Base-by-base conservation (phyloP, 2,888 invertebrate species). In the Gnatocerus cornutus region DNA sequence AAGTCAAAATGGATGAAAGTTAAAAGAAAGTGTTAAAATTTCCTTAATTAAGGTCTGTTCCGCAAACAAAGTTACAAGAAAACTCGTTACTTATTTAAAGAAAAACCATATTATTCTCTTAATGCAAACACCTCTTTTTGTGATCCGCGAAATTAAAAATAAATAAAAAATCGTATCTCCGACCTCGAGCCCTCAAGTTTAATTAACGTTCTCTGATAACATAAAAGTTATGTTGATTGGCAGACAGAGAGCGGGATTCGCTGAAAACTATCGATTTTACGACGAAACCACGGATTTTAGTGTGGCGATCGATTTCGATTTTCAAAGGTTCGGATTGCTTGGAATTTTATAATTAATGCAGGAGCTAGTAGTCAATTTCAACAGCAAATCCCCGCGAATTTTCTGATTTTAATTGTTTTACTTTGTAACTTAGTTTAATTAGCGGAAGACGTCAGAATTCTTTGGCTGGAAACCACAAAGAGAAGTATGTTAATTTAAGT, bases 81-180 rank as follows among this genome's bases (percentile, higher is more conserved):
- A 72, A 73, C 68, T 73, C 75, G 72, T 73, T 75, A 75, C 68
- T 73, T 73, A 73, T 73, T 75, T 71, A 73, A 73, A 53, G 65
- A 55, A 72, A 64, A 69, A 55, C 48, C 58, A 52, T 48, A 55
- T 43, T 69, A 53, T 27, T 39, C 55, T 48, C 55, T 39, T 50
- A 59, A 58, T 16, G 53, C 62, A 58, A 58, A 56, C 48, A 46
- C 52, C 30, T 59, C 45, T 46, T 62, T 53, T 21, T 53, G 29
- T 46, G 48, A 65, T 48, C 39, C 48, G 13, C 5, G 43, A 45
- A 53, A 68, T 61, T 29, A 68, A 68, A 68, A 45, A 68, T 46
- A 61, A 61, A 68, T 53, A 68, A 46, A 21, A 46, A 41, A 48
- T 33, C 43, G 33, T 9, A 43, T 41, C 33, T 52, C 52, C 27